Evolutionary conservation across 30 jellyfish, hydroid and myxozoan species (phyloP), one percentile per base, ranked within the genome.

Genomic region (Chrysaora quinquecirrha): DNA sequence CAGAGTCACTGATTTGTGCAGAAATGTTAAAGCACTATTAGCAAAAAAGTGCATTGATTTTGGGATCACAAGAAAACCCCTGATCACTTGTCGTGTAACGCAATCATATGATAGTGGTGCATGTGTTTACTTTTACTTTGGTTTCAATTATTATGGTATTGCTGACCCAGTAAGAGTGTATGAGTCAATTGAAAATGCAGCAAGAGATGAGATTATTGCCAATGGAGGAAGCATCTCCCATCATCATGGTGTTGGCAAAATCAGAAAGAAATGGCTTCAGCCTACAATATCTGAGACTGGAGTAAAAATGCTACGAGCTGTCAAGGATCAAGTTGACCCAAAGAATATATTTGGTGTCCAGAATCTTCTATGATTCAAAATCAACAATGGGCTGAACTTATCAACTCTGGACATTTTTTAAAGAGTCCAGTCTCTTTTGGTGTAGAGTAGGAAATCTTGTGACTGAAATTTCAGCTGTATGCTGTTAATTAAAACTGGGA

Each of bases 71-170:
- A 76, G 91, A n/a, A 94, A 87, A 71, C 97, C 96, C 4, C 70
- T 93, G 69, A 82, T 87, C 14, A 93, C 98, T 3, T 93, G 98
- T 81, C 89, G 98, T 19, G 98, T 93, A 20, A 93, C 98, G 23
- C 98, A 93, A 56, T 88, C 98, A 46, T 93, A 93, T 64, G 98
- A 93, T 77, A 93, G 97, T 32, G 98, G 98, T 16, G 98, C 98
- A 12, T 93, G 98, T 71, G 95, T 93, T 48, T 93, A 93, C 50
- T 93, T 93, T 74, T 93, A 93, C 85, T 93, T 84, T 93, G 98
- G 98, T 10, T 93, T 93, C 67, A 60, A 80, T 27, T 86, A 86
- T 49, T 83, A 86, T 34, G 98, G 95, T 16, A 38, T 93, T 24
- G 82, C 85, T 32, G 84, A 93, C 63, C 98, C 98, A 0, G 87